Base-by-base conservation (phyloP, 2,113 vertebrate genomes). In the Neolamprologus toae region DNA sequence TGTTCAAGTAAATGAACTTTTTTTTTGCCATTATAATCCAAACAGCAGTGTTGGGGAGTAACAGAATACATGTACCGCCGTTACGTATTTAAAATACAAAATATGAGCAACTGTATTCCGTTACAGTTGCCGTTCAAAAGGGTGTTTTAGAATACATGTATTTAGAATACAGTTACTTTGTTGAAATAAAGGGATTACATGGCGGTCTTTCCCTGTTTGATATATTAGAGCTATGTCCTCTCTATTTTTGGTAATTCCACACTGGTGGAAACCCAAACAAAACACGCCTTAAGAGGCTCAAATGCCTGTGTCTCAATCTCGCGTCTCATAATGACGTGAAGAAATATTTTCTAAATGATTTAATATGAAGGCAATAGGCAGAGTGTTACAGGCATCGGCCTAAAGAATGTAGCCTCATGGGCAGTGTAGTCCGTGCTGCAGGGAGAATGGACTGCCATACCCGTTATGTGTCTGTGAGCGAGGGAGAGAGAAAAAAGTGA, bases 31-130 rank as follows among this genome's bases (percentile, higher is more conserved):
- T 66, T 37, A 66, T n/a, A 37, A 71, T 71, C 7, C n/a, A 14
- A 40, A 71, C 10, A 35, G 31, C 2, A 54, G 9, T 21, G 51
- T 54, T 54, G 51, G 2, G 51, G 51, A 53, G 0, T 4, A 53
- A 53, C 1, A 10, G 51, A 21, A 21, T 53, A 53, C n/a, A 3
- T 0, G 5, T 53, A 53, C 51, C 0, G 1, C 19, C 0, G 9
- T 53, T 53, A 53, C 1, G 9, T 53, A 53, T 53, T 53, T 53
- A 53, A 53, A 53, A 53, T 53, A 2, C 19, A 53, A 53, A 53
- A 53, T 53, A 21, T 21, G 51, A 53, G 19, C 3, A 21, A 11
- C 19, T 53, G 51, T 53, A 6, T 53, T 53, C 1, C 0, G 1
- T 53, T 53, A 21, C 51, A 53, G 51, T 53, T 54, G 1, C 51